Base-by-base conservation (phyloP, 2,113 vertebrate species). In the Leucosticte australis region DNA sequence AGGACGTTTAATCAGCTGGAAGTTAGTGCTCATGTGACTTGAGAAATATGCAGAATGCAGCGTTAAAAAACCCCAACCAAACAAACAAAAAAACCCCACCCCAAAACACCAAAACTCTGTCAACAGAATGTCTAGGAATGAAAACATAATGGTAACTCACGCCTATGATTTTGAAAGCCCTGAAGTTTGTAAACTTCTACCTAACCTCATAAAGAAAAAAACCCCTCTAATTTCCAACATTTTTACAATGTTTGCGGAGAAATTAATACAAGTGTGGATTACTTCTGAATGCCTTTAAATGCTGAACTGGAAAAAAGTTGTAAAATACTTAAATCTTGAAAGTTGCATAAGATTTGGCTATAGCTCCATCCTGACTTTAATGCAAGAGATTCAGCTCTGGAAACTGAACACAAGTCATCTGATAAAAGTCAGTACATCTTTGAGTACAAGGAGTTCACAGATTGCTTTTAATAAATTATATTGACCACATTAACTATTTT, bases 191-290 rank as follows among this genome's bases (percentile, higher is more conserved):
- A 41, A 83, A 63, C 21, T 35, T 83, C 21, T 50, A 35, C 23
- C 26, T 67, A 39, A 19, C 59, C 46, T 69, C 41, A 22, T 47
- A 42, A 27, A 69, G 26, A 11, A 33, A 46, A 41, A 49, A 35
- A 0, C 0, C 2, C 1, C 3, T 15, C 10, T 52, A 3, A 22
- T 89, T 89, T 91, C 19, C 27, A 62, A 19, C 17, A 39, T 62
- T 39, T 62, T 39, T 63, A 50, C 24, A 27, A 0, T 27, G 7
- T 69, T 83, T 42, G 27, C 41, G 23, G 14, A 74, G n/a, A 76
- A 76, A 67, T 24, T 9, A 87, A 47, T 70, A 19, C 10, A 63
- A 67, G 15, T n/a, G 49, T 0, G 1, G 11, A 15, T 89, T 77
- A 28, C 10, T 73, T 83, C 21, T 47, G 63, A 86, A 64, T 53